These are phyloP conservation scores for Drosophila neotestacea DNA, from an alignment of 2,888 invertebrate species.

Conservation along the genomic window DNA sequence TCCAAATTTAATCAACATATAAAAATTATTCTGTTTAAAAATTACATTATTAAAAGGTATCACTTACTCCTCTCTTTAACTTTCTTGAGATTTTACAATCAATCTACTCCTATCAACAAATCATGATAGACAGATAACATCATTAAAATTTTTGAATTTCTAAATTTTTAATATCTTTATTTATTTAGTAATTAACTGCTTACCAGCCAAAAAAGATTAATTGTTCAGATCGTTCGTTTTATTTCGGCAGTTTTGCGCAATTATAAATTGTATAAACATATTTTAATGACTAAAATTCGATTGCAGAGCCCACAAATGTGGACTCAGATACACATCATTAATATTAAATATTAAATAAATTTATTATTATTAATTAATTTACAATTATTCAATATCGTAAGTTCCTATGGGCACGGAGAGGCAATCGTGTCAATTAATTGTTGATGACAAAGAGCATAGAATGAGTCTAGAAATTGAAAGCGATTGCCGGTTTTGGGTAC, in stretches of 20 bases:
- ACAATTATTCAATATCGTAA: constrained; percentile 79
- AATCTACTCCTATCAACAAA: too few species aligned
- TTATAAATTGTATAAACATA: constrained; percentile 70
- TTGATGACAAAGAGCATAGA: constrained; percentile 39
- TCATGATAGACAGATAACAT: too few species aligned
- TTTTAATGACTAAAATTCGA: constrained; percentile 82
- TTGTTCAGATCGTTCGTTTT: constrained; percentile 61
- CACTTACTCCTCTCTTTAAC: too few species aligned
- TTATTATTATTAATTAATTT: constrained; percentile 73
- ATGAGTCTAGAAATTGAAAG: constrained; percentile 67
- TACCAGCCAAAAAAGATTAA: too few species aligned
- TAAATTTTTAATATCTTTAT: too few species aligned
- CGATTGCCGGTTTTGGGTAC: constrained; percentile 75
- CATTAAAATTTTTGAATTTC: too few species aligned
- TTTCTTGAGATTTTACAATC: too few species aligned
- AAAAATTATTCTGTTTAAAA: too few species aligned
- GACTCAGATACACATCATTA: constrained; percentile 71
- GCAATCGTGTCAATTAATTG: constrained; percentile 73
- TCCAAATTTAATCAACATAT: too few species aligned
- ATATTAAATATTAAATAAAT: constrained; percentile 76
- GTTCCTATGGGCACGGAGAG: constrained; percentile 78
- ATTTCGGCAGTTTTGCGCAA: constrained; percentile 64
- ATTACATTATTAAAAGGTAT: too few species aligned
- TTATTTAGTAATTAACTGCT: too few species aligned
- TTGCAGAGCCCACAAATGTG: constrained; percentile 53